Evolutionary conservation across 2,113 vertebrate species (phyloP).

Genomic region (Indri indri): DNA sequence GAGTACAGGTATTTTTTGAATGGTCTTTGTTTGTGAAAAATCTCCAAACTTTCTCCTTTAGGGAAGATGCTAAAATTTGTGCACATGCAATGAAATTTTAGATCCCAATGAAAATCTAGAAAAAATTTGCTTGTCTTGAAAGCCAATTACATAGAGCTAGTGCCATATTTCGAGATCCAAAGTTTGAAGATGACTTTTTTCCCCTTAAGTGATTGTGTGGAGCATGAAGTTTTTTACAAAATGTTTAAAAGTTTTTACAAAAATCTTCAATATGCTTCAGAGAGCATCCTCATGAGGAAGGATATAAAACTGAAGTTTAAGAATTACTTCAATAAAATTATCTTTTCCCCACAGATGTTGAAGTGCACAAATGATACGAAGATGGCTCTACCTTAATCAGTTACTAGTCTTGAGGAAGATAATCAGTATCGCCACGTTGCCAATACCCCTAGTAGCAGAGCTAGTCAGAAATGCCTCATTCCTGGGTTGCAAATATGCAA

Average conservation of each 20-base stretch:
- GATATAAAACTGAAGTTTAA: neutral
- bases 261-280: neutral
- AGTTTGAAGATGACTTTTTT: neutral
- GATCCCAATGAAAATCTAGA: neutral
- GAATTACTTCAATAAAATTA: neutral
- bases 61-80: neutral
- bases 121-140: neutral
- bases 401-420: neutral
- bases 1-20: neutral
- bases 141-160: neutral
- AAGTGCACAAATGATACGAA: no score
- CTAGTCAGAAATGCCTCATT: neutral
- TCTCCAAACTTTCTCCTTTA: neutral
- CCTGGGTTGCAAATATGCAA: neutral
- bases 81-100: neutral
- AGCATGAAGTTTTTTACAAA: neutral
- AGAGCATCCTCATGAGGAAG: neutral
- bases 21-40: neutral
- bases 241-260: neutral
- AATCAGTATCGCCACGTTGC: neutral
- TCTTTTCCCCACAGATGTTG: neutral
- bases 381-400: neutral
- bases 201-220: neutral
- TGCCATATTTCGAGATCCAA: neutral
- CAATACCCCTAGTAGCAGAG: neutral